Percentiles rank a stretch among this genome's conserved stretches.
Conservation (phyloP, 2,888 invertebrate genomes). For the Heliconius hortense region DNA sequence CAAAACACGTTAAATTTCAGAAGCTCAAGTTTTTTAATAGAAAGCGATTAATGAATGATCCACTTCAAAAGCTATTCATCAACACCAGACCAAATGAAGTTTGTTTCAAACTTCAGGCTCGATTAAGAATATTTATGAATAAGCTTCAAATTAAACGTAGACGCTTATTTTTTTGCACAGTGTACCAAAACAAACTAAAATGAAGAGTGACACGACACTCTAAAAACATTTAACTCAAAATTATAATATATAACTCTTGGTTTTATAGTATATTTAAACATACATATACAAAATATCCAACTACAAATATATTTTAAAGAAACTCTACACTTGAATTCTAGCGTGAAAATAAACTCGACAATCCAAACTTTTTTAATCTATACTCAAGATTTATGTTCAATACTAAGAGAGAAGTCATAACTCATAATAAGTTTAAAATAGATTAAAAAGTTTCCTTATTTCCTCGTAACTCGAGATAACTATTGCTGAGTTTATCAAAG, state of each 20-base stretch:
- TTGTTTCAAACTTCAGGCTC: constrained; percentile 10
- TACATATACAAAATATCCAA: background rate
- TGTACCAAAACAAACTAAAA: background rate
- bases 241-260: no score
- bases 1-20: background rate
- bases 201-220: background rate
- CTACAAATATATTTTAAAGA: background rate
- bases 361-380: constrained; percentile 9
- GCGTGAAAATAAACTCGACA: background rate
- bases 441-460: constrained; percentile 22
- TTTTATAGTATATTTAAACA: no score
- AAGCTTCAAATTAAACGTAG: background rate
- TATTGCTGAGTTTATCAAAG: constrained; percentile 20
- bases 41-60: constrained; percentile 20
- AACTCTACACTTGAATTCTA: background rate
- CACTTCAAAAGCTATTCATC: constrained; percentile 15
- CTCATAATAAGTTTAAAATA: constrained; percentile 20
- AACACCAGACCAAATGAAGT: constrained; percentile 11
- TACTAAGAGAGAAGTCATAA: constrained; percentile 23
- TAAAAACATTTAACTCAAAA: background rate
- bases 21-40: constrained; percentile 6
- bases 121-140: background rate
- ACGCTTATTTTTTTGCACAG: background rate
- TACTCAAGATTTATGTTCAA: constrained; percentile 16
- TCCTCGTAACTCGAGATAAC: constrained; percentile 13